These are phyloP conservation scores for Hyphantria cunea DNA, from an alignment of 1,140 invertebrate species.

Conservation along the genomic window DNA sequence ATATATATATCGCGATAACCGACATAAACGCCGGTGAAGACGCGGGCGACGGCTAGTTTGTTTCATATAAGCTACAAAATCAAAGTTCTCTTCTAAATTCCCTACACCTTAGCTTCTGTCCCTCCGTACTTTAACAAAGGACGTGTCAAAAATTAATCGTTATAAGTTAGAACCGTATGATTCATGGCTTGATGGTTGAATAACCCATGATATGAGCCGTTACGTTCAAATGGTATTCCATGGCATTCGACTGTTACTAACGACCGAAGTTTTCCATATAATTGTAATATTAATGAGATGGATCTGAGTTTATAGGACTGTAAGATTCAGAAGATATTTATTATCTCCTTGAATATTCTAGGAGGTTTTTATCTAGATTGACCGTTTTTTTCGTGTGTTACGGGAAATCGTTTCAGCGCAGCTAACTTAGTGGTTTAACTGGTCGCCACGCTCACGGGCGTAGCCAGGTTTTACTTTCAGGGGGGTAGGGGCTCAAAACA, in stretches of 20 bases:
- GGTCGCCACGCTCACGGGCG: too few relatives aligned
- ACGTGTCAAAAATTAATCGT: conserved; percentile 58
- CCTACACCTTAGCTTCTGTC: conserved; percentile 43
- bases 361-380: too few relatives aligned
- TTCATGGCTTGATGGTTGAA: conserved; percentile 13
- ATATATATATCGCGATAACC: too few relatives aligned
- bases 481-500: too few relatives aligned
- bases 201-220: conserved; percentile 12
- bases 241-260: conserved; percentile 8
- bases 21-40: too few relatives aligned
- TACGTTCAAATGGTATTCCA: conserved; percentile 7
- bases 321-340: neutral
- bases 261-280: conserved; percentile 12
- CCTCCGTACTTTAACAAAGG: conserved; percentile 35
- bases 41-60: too few relatives aligned
- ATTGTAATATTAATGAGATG: conserved; percentile 21
- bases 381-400: too few relatives aligned
- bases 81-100: neutral
- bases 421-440: too few relatives aligned
- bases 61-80: too few relatives aligned
- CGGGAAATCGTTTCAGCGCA: too few relatives aligned
- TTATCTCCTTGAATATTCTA: too few relatives aligned
- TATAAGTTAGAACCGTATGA: conserved; percentile 13
- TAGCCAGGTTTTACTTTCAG: too few relatives aligned
- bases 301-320: neutral